Percentiles rank a stretch among this genome's conserved stretches.
phyloP scores from a whole-genome alignment of 2,113 vertebrate genomes.

The Paedocypris sp. region DNA sequence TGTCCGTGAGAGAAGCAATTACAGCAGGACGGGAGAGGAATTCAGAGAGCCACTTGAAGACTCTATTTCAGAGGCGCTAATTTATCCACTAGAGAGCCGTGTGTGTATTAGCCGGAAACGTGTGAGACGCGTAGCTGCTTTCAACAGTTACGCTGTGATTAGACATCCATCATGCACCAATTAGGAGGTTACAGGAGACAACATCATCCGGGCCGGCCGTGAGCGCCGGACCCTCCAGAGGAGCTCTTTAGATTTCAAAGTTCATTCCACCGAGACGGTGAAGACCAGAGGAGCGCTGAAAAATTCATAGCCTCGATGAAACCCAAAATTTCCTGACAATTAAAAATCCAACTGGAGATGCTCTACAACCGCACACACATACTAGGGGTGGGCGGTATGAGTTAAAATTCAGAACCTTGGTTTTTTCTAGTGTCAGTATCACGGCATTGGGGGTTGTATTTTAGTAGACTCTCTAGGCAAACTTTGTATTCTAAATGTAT shows the following conservation, averaged over 20 bases:
- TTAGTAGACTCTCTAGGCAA: too few relatives aligned
- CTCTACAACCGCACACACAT: too few relatives aligned
- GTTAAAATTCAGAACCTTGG: too few relatives aligned
- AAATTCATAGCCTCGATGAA: neutral
- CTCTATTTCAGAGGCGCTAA: conserved; percentile 40
- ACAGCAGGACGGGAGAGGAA: conserved; percentile 20
- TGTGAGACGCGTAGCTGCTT: conserved; percentile 31
- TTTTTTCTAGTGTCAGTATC: too few relatives aligned
- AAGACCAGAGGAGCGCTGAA: neutral
- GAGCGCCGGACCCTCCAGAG: neutral
- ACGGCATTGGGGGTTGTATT: too few relatives aligned
- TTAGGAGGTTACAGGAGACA: conserved; percentile 32
- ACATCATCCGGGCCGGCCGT: neutral
- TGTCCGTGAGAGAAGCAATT: conserved; percentile 32
- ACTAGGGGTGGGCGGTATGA: too few relatives aligned
- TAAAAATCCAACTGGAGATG: too few relatives aligned
- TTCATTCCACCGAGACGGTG: neutral
- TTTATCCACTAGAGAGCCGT: conserved; percentile 49
- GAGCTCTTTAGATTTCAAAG: neutral
- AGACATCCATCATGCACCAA: conserved; percentile 36
- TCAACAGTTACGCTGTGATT: neutral
- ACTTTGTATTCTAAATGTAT: too few relatives aligned
- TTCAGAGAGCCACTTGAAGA: conserved; percentile 22
- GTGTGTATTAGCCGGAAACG: conserved; percentile 29
- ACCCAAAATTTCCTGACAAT: too few relatives aligned